Evolutionary conservation across 2,888 invertebrate genomes (phyloP).

Genomic region (Erynnis tages): DNA sequence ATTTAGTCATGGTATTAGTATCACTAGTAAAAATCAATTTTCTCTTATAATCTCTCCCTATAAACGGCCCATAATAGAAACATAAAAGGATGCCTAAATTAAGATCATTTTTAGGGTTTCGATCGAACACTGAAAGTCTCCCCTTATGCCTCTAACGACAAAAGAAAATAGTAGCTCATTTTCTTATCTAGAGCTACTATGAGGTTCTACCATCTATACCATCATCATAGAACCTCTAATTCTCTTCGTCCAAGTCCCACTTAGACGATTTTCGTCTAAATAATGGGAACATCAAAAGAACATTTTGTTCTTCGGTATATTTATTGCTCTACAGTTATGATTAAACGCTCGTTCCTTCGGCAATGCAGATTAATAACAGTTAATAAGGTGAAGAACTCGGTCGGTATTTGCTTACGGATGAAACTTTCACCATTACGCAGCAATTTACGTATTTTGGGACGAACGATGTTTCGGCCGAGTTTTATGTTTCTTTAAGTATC

Average conservation of each 20-base stretch:
- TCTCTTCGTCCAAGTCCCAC: not conserved
- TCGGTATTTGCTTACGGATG: conserved; percentile 14
- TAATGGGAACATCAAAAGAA: not conserved
- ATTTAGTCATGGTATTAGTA: no score
- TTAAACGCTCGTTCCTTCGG: conserved; percentile 9
- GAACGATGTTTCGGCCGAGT: not conserved
- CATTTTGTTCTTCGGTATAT: conserved; percentile 5
- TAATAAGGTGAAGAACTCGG: conserved; percentile 13
- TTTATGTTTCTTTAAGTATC: conserved; percentile 10
- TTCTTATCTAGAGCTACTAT: no score
- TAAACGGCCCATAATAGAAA: no score
- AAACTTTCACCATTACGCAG: conserved; percentile 14
- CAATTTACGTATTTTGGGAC: conserved; percentile 8
- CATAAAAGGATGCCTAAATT: no score
- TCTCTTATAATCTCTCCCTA: no score
- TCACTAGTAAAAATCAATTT: no score
- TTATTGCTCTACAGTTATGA: conserved; percentile 12
- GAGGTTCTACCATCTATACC: not conserved
- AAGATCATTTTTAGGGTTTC: no score
- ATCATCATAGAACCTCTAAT: not conserved
- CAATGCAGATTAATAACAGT: conserved; percentile 18
- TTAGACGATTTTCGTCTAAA: not conserved
- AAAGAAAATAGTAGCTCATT: no score
- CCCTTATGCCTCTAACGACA: no score
- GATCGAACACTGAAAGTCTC: no score